Conservation (phyloP, 1,140 invertebrate genomes). For the Drosophila sechellia region DNA sequence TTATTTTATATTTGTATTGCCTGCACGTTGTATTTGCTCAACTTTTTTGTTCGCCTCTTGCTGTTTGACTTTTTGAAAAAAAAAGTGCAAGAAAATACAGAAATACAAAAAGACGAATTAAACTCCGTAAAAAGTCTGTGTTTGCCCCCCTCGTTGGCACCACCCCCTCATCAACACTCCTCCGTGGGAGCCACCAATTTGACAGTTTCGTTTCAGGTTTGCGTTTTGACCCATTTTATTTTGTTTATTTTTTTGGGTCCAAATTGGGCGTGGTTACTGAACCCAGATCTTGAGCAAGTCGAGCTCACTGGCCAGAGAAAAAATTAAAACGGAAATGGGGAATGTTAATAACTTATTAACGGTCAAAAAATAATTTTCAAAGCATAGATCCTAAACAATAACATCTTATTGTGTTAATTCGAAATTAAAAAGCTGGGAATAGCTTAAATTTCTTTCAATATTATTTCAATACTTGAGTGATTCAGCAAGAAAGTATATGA, state of each 20-base stretch:
- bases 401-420: neutral
- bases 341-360: slow-evolving; percentile 6
- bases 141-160: slow-evolving; percentile 18
- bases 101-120: slow-evolving; percentile 2
- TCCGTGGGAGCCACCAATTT: slow-evolving; percentile 29
- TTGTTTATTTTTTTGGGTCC: slow-evolving; percentile 12
- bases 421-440: neutral
- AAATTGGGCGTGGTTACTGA: slow-evolving; percentile 33
- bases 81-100: slow-evolving; percentile 29
- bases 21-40: slow-evolving; percentile 76
- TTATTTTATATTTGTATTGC: slow-evolving; percentile 79
- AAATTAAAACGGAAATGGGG: slow-evolving; percentile 3
- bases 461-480: no score
- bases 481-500: no score
- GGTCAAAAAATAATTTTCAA: neutral
- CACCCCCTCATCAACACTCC: slow-evolving; percentile 1
- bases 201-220: slow-evolving; percentile 49
- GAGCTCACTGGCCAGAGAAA: slow-evolving; percentile 1
- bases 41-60: slow-evolving; percentile 62
- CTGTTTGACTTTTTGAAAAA: slow-evolving; percentile 63
- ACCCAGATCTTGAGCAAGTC: slow-evolving; percentile 23
- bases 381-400: neutral
- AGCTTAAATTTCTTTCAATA: no score
- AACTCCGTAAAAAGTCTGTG: slow-evolving; percentile 27
- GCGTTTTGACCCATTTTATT: slow-evolving; percentile 45